Percentiles rank a stretch among this genome's conserved stretches.
Evolutionary conservation across 2,113 vertebrate species (phyloP).

Genomic region (Rissa tridactyla): DNA sequence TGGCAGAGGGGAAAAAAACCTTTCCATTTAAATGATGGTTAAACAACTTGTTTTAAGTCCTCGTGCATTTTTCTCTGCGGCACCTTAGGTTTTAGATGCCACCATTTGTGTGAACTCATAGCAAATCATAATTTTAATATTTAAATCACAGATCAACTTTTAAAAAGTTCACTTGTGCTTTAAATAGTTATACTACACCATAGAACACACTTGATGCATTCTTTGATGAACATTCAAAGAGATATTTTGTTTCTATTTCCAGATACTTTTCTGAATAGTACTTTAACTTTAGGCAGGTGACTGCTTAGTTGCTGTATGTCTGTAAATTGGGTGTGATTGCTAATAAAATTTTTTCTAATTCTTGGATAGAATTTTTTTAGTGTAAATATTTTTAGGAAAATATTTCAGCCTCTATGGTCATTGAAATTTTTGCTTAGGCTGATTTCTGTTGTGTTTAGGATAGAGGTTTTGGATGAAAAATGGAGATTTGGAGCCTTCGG

Average conservation of each 20-base stretch:
- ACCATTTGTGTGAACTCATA: neutral
- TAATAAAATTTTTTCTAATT: neutral
- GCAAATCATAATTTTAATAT: neutral
- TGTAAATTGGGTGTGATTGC: neutral
- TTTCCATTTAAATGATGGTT: neutral
- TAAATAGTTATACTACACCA: neutral
- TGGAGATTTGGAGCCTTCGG: neutral
- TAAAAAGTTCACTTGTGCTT: neutral
- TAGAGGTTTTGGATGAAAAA: neutral
- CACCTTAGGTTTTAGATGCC: neutral
- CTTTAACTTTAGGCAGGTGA: neutral
- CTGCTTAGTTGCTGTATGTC: neutral
- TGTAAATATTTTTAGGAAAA: neutral
- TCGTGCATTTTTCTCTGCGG: neutral
- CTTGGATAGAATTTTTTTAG: neutral
- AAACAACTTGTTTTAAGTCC: neutral
- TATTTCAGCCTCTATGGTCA: neutral
- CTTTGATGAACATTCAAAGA: neutral
- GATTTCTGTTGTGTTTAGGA: neutral
- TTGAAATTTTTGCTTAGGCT: neutral
- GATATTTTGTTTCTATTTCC: neutral
- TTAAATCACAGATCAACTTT: neutral
- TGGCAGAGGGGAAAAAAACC: neutral
- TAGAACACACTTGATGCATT: neutral
- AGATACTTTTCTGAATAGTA: neutral